These are phyloP conservation scores for Pollachius pollachius DNA, from an alignment of 2,113 vertebrate genomes.

Conservation along the genomic window DNA sequence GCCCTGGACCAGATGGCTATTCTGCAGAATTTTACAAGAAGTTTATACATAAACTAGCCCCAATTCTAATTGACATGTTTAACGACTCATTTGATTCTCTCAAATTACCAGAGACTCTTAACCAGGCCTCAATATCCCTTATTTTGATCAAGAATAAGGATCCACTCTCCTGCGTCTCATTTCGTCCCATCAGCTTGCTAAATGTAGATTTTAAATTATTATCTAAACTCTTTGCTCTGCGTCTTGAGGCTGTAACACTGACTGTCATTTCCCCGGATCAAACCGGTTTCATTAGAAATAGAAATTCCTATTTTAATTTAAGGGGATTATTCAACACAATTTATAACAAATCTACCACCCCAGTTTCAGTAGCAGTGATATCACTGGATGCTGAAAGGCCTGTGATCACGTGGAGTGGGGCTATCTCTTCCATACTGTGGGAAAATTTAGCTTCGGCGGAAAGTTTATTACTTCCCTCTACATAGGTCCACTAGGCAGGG, in stretches of 20 bases:
- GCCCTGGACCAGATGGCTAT: constrained; percentile 10
- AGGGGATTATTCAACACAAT: constrained; percentile 2
- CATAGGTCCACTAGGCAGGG: constrained; percentile 4
- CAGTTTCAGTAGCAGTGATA: background rate
- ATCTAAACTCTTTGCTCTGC: constrained; percentile 7
- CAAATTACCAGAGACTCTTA: background rate
- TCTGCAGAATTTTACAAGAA: background rate
- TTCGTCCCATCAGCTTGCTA: constrained; percentile 2
- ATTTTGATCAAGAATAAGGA: constrained; percentile 8
- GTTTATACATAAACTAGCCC: constrained; percentile 2
- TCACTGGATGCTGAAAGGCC: constrained; percentile 5
- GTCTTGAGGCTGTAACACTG: background rate
- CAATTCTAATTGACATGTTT: constrained; percentile 1
- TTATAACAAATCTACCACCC: background rate
- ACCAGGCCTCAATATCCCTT: constrained; percentile 2
- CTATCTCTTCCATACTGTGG: constrained; percentile 10
- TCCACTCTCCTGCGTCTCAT: background rate
- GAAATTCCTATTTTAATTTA: constrained; percentile 2
- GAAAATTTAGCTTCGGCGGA: constrained; percentile 2
- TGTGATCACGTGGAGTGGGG: constrained; percentile 13
- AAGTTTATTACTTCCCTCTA: background rate
- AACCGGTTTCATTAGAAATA: constrained; percentile 7
- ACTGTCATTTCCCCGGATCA: constrained; percentile 9
- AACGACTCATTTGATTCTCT: constrained; percentile 1
- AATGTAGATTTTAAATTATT: constrained; percentile 10